Evolutionary conservation across 2,888 invertebrate species (phyloP).

Genomic region (Orthonevra nobilis): DNA sequence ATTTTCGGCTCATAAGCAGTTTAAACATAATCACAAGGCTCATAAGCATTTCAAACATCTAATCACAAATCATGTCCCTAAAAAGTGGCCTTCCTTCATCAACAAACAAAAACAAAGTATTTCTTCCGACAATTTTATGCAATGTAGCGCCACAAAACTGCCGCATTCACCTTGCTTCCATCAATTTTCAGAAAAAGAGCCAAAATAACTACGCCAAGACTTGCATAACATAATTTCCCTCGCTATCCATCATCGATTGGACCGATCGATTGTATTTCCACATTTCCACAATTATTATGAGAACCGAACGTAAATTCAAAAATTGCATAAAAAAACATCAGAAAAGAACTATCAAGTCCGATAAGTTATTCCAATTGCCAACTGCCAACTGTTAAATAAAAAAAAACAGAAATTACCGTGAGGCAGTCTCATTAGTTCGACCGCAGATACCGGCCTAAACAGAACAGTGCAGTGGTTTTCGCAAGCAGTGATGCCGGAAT

Average conservation of each 20-base stretch:
- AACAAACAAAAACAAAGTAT: too few species aligned
- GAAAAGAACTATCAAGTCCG: slow-evolving; percentile 1
- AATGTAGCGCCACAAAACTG: not conserved
- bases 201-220: not conserved
- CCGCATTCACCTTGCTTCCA: not conserved
- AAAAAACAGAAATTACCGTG: slow-evolving; percentile 1
- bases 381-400: too few species aligned
- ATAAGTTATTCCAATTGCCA: too few species aligned
- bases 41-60: too few species aligned
- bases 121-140: not conserved
- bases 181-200: not conserved
- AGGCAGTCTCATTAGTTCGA: slow-evolving; percentile 1
- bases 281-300: slow-evolving; percentile 22
- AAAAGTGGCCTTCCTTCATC: too few species aligned
- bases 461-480: too few species aligned
- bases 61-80: too few species aligned
- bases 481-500: slow-evolving; percentile 2
- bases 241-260: slow-evolving; percentile 38
- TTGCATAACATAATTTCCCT: not conserved
- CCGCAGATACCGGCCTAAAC: not conserved
- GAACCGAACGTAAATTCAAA: too few species aligned
- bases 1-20: too few species aligned
- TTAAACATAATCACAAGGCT: too few species aligned
- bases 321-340: slow-evolving; percentile 6
- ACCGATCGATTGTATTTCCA: slow-evolving; percentile 39